A percentile compares a stretch with the other conserved stretches of the same genome.
Conservation (phyloP, 2,113 vertebrate species). For the Mastomys coucha region DNA sequence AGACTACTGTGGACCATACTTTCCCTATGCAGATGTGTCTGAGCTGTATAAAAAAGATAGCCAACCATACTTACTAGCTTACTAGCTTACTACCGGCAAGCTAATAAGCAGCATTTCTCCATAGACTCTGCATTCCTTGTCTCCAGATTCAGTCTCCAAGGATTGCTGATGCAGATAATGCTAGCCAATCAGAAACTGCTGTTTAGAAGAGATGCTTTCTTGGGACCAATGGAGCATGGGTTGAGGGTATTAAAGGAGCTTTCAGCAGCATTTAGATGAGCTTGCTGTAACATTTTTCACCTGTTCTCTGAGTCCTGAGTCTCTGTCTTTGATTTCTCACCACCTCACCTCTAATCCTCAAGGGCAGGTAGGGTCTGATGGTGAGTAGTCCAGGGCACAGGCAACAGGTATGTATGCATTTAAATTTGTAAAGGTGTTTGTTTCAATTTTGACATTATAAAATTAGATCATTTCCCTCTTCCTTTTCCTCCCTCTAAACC, state of each 20-base stretch:
- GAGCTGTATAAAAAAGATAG: background rate
- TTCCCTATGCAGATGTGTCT: background rate
- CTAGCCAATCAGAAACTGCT: too few relatives aligned
- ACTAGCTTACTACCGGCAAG: background rate
- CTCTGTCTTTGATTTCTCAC: too few relatives aligned
- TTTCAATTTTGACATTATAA: background rate
- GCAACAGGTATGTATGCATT: background rate
- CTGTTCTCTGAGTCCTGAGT: too few relatives aligned
- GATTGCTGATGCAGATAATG: too few relatives aligned
- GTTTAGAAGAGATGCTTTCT: too few relatives aligned
- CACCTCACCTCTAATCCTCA: too few relatives aligned
- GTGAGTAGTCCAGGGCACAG: too few relatives aligned
- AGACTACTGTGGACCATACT: background rate
- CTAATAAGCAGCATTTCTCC: background rate
- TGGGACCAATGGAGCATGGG: too few relatives aligned
- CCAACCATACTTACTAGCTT: background rate
- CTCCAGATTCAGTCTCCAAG: background rate
- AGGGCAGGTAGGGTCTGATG: too few relatives aligned
- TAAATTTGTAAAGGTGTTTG: conserved; percentile 20
- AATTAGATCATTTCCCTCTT: background rate
- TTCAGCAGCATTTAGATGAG: too few relatives aligned
- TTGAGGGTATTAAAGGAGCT: too few relatives aligned
- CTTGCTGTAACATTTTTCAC: too few relatives aligned
- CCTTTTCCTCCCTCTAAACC: background rate
- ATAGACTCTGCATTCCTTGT: background rate